Base-by-base conservation (phyloP, 2,113 vertebrate species). In the Psettodes erumei region DNA sequence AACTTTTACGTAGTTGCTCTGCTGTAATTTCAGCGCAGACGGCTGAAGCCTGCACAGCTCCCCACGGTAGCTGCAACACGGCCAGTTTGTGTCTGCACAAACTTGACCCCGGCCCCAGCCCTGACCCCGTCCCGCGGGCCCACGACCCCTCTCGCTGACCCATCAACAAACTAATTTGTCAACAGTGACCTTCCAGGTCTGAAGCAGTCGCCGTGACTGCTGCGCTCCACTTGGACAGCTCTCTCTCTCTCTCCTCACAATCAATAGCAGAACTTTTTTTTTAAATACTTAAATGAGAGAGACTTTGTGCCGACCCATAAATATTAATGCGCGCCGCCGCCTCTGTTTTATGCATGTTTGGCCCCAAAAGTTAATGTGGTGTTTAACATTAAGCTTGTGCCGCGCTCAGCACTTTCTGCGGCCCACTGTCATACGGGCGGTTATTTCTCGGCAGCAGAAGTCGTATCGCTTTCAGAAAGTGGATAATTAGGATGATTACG, bases 111-210 rank as follows among this genome's bases (percentile, higher is more conserved):
- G 63, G 69, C 68, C 85, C 82, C 67, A 78, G 19, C 85, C 45
- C 53, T 66, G 69, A 71, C 85, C 82, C 67, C 80, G 19, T 83
- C 85, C 85, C 40, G 69, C 21, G 3, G 78, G 80, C 86, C 54
- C 58, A 0, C 2, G 77, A 83, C 86, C 86, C 58, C 35, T 88
- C 63, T 78, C 84, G 27, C 71, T 88, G 90, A 92, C 89, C 89
- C 86, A 4, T 90, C 89, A 78, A 86, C 88, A 80, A 50, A 71
- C 89, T 77, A 68, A 90, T 93, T 93, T 89, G 88, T 92, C 86
- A 76, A 43, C 82, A 66, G 23, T 67, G 88, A 85, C 83, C 88
- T 71, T 64, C 32, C 21, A 30, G 67, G 65, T 62, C 65, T 37
- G 47, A 55, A 33, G 5, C 47, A 32, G 60, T 62, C 23, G 37